Evolutionary conservation across 2,113 vertebrate species (phyloP).

Genomic region (Pterocles burchelli): DNA sequence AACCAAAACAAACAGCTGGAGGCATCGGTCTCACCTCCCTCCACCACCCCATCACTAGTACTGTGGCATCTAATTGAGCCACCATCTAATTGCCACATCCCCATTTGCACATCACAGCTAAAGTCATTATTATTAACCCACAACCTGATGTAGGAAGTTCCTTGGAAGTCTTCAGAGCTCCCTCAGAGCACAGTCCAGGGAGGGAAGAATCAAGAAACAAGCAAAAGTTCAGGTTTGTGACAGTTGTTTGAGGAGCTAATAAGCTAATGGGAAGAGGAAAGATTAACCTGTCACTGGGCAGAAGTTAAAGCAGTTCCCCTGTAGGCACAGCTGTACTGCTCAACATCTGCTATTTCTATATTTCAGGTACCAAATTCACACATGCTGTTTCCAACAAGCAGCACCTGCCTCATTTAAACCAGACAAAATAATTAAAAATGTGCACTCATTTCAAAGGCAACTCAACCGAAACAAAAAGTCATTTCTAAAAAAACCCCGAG

Average conservation of each 20-base stretch:
- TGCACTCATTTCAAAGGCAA: neutral
- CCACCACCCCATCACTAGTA: neutral
- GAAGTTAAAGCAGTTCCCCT: neutral
- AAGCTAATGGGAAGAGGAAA: neutral
- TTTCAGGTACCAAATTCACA: neutral
- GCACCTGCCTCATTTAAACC: neutral
- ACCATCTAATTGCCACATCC: neutral
- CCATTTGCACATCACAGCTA: neutral
- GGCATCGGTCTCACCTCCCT: neutral
- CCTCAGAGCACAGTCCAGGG: neutral
- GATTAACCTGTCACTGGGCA: neutral
- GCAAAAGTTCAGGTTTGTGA: neutral
- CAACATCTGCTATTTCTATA: neutral
- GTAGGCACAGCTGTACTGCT: neutral
- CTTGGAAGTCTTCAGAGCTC: neutral
- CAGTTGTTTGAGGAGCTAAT: neutral
- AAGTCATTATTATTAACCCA: neutral
- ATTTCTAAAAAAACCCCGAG: neutral
- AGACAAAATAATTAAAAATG: neutral
- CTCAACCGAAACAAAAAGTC: neutral
- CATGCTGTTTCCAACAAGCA: no score
- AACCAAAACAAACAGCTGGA: neutral
- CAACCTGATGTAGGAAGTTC: rapidly evolving
- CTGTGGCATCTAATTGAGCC: neutral
- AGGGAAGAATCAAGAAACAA: neutral